Base-by-base conservation (phyloP, 2,888 invertebrate species). In the Azorinus chamasolen region DNA sequence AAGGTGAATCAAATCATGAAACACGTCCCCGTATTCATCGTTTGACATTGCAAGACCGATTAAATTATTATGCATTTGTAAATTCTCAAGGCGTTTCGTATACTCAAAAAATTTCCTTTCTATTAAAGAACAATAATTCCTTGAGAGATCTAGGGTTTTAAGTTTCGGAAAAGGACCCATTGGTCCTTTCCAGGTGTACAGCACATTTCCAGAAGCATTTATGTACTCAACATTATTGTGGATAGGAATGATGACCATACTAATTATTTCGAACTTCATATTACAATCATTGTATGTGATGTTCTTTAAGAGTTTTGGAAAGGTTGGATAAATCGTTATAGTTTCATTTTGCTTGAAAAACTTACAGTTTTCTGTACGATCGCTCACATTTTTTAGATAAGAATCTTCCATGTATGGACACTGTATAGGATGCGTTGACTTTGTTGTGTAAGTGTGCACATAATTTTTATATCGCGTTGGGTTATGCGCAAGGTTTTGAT, bases 181-280 rank as follows among this genome's bases (percentile, higher is more conserved):
- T 22, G 54, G 51, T 10, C 76, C 76, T 6, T 16, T 59, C 58
- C 53, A 58, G 20, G 32, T 27, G 18, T 37, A 22, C 2, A 64
- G 59, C 2, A 72, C 43, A 20, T 64, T 72, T 2, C 64, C 54
- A 18, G 71, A 64, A 12, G 53, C 1, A 39, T 64, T 64, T 10
- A 59, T 8, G 39, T 53, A 64, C 14, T 43, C 43, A 1, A 72
- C 3, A 4, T 16, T 32, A 10, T 32, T 12, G 3, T 32, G 20
- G 20, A 37, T 3, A 6, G 53, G 50, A 45, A 45, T 6, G 0
- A 64, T 3, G 16, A 16, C 22, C 27, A 51, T 14, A 10, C 8
- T n/a, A 5, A 37, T 16, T 10, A 71, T 2, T 1, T 5, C 20
- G n/a, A 39, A 64, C 2, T 32, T 20, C 32, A 64, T 16, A 25